These are phyloP conservation scores for Monoplex corrugatus DNA, from an alignment of 2,888 invertebrate species.

Conservation along the genomic window DNA sequence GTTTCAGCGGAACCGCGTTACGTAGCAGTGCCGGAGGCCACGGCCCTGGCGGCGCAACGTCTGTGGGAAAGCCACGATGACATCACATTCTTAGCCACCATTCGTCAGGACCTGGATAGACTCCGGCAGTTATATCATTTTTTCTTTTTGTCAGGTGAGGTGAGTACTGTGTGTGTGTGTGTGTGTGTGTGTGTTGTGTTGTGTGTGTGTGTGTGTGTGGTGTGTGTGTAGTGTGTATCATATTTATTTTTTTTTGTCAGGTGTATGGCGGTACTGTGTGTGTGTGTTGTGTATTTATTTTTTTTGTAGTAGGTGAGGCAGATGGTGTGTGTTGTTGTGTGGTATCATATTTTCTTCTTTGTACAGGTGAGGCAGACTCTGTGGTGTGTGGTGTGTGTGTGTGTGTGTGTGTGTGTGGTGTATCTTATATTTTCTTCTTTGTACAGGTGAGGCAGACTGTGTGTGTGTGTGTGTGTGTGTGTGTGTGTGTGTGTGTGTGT, in stretches of 20 bases:
- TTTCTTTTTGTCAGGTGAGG: slow-evolving; percentile 70
- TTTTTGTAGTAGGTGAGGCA: slow-evolving; percentile 68
- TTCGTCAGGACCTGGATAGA: slow-evolving; percentile 73
- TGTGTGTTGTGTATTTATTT: too few species aligned
- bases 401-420: too few species aligned
- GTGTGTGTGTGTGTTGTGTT: slow-evolving; percentile 66
- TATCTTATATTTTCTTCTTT: slow-evolving; percentile 70
- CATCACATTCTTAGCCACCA: slow-evolving; percentile 73
- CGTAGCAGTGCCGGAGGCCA: slow-evolving; percentile 67
- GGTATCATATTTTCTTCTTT: slow-evolving; percentile 70
- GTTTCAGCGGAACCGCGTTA: slow-evolving; percentile 67
- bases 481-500: too few species aligned
- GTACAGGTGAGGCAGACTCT: slow-evolving; percentile 67
- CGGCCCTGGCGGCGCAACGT: slow-evolving; percentile 66
- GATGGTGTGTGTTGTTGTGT: slow-evolving; percentile 70
- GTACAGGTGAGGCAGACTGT: slow-evolving; percentile 63
- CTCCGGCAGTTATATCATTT: slow-evolving; percentile 72
- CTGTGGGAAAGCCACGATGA: slow-evolving; percentile 69
- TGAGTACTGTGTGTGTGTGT: slow-evolving; percentile 66
- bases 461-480: not conserved
- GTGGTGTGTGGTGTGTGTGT: too few species aligned
- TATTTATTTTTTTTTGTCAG: slow-evolving; percentile 68
- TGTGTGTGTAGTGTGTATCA: too few species aligned
- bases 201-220: slow-evolving; percentile 71
- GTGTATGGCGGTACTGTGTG: slow-evolving; percentile 69